Conservation (phyloP, 2,113 vertebrate genomes). For the Pica pica region DNA sequence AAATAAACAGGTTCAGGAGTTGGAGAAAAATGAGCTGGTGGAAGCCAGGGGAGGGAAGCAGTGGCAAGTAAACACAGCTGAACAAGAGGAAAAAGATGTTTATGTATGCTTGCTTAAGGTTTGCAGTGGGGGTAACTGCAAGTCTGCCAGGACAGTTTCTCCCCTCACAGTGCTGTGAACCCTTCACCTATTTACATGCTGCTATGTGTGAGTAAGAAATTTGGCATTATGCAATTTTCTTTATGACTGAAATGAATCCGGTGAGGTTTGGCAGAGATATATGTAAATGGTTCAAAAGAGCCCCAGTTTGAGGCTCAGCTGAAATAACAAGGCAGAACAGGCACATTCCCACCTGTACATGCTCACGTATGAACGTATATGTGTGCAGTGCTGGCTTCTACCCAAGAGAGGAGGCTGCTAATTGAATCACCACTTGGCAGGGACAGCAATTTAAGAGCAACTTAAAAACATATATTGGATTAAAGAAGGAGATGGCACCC, state of each 20-base stretch:
- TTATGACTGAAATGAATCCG: background rate
- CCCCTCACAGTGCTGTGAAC: background rate
- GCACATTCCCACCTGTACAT: rapidly evolving
- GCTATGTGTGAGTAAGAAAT: background rate
- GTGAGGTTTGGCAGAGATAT: background rate
- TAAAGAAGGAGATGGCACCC: background rate
- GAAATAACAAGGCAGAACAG: background rate
- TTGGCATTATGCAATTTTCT: background rate
- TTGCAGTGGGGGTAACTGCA: background rate
- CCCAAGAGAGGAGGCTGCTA: background rate
- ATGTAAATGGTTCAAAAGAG: background rate
- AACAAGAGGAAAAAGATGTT: slow-evolving; percentile 46
- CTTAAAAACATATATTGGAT: background rate
- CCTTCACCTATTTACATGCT: background rate
- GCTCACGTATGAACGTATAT: background rate
- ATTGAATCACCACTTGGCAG: background rate
- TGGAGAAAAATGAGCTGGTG: slow-evolving; percentile 10
- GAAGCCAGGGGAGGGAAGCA: background rate
- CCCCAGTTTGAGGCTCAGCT: background rate
- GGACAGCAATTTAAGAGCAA: background rate
- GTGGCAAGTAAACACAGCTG: slow-evolving; percentile 54
- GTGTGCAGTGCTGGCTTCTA: background rate
- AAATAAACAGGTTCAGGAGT: slow-evolving; percentile 42
- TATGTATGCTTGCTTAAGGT: slow-evolving; percentile 15
- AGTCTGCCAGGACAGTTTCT: background rate